Evolutionary conservation across 2,888 invertebrate genomes (phyloP), one percentile per base, ranked within the genome.

Genomic region (Brachyopa scutellaris): DNA sequence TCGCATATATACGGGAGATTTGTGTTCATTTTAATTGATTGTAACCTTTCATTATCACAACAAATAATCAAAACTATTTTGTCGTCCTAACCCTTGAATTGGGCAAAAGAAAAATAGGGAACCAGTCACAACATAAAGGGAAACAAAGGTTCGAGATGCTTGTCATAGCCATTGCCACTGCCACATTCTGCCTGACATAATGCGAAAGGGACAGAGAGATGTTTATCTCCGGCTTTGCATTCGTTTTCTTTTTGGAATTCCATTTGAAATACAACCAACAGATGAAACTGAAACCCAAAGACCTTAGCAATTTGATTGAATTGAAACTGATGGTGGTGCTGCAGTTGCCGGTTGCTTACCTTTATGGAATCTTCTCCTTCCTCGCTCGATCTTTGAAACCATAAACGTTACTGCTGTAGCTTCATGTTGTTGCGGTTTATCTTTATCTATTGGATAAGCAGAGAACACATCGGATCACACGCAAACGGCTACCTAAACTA

Each of bases 41-140:
- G 80, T 80, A 76, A 69, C 69, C 74, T 74, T 64, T 80, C 74
- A 80, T 74, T 74, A 80, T 80, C 80, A 64, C 74, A 74, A 76
- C 74, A 76, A 69, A 76, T 74, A 80, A 74, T 80, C 80, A 80
- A 74, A 80, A 76, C 69, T 57, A 59, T 69, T 62, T 62, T 70
- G 80, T 80, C 45, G 51, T 36, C 57, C 57, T 59, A 69, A 57
- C 67, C 69, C 53, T 55, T 45, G 33, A 57, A 38, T 21, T 33
- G 26, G 45, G 5, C 15, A 15, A 45, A 38, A 53, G 21, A 40
- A 23, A 29, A 29, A 59, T 51, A 15, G 29, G n/a, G 36, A 26
- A 31, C 33, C 21, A 72, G 51, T 9, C 55, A 29, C 15, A n/a
- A 31, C 19, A 26, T 26, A 23, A 6, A 21, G 7, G n/a, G 1